Base-by-base conservation (phyloP, 1,140 invertebrate genomes). In the Riptortus pedestris region DNA sequence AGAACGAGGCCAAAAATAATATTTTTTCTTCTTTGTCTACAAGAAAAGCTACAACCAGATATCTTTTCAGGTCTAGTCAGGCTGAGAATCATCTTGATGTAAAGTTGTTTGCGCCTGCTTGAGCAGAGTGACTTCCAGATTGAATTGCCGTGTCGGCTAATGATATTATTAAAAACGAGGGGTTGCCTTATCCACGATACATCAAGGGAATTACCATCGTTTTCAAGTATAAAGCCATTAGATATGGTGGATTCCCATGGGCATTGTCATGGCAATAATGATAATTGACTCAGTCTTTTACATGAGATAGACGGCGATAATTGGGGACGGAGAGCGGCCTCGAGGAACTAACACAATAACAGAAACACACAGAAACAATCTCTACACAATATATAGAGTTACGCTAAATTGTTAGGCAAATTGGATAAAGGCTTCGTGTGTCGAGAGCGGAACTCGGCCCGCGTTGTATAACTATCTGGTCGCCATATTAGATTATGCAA, bases 151-250 rank as follows among this genome's bases (percentile, higher is more conserved):
- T n/a, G n/a, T n/a, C n/a, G n/a, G n/a, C n/a, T n/a, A n/a, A n/a
- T n/a, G n/a, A n/a, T n/a, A n/a, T n/a, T n/a, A n/a, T n/a, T n/a
- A n/a, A n/a, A n/a, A n/a, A n/a, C n/a, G n/a, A 14, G 31, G 14
- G 14, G 31, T 38, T 7, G 31, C 31, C 31, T 14, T 14, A 38
- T 38, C 14, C 31, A 38, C 31, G 14, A 38, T 38, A 38, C 5
- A 38, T 7, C 18, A 27, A 14, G 5, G 4, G 14, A 2, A 55
- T 55, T 55, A 55, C 51, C 51, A 55, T 55, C n/a, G 26, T 55
- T 55, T 55, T 24, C 51, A 55, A 55, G 51, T 55, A 55, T 55
- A 55, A 55, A 55, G 51, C 51, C 51, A 55, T 55, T 55, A 24
- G 51, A 24, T 55, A 26, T 55, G 51, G 51, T 24, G 24, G 51